Conservation (phyloP, 37 sponge, comb jelly and placozoan genomes). For the Chondrilla cf. caribensis region DNA sequence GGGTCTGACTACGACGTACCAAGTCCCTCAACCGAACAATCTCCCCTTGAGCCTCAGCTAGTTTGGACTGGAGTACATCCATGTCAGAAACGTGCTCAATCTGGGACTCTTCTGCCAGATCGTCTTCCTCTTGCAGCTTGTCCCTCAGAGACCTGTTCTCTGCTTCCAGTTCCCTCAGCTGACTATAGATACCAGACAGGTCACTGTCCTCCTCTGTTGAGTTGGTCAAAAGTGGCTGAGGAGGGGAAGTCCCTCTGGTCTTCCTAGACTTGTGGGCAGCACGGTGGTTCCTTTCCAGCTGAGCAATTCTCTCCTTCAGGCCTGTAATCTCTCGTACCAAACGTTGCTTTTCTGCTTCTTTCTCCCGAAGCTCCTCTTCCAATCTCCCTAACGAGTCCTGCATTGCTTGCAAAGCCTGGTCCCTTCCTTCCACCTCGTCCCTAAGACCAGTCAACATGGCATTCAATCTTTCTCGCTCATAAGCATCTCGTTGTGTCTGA, state of each 20-base stretch:
- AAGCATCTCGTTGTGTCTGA: not conserved
- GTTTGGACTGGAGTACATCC: conserved; percentile 25
- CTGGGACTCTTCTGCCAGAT: not conserved
- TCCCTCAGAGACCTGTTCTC: conserved; percentile 8
- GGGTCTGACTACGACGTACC: not conserved
- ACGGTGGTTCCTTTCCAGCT: not conserved
- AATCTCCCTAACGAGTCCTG: not conserved
- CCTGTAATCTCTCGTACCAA: not conserved
- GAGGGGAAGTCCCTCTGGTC: not conserved
- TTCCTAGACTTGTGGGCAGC: not conserved
- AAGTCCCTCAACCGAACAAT: conserved; percentile 26
- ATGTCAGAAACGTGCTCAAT: conserved; percentile 17
- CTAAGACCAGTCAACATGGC: conserved; percentile 37
- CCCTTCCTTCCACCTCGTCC: not conserved
- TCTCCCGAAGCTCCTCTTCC: not conserved
- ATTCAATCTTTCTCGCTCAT: not conserved
- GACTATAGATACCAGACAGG: conserved; percentile 18
- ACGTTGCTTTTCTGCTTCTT: not conserved
- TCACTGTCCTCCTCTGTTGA: not conserved
- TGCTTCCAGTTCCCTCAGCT: conserved; percentile 10
- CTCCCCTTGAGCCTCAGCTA: conserved; percentile 30
- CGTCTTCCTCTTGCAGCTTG: not conserved
- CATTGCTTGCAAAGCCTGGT: too few species aligned
- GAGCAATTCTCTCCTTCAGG: conserved; percentile 21
- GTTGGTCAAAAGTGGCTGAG: not conserved